phyloP scores from a whole-genome alignment of 2,888 invertebrate species.

The Synergus umbraculus region DNA sequence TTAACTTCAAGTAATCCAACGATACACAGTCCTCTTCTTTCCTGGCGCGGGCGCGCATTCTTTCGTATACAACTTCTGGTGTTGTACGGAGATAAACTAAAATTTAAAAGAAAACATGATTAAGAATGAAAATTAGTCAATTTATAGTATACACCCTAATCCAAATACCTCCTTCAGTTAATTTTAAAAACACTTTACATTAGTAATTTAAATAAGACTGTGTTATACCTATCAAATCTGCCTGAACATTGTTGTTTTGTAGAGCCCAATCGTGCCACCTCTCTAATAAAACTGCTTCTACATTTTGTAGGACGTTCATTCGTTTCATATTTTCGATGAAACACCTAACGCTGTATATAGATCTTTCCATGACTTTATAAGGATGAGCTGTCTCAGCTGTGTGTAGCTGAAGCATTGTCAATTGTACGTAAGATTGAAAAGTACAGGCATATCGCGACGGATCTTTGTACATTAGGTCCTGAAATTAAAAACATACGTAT shows the following conservation, averaged over 20 bases:
- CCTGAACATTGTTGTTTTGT: constrained; percentile 84
- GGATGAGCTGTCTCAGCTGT: constrained; percentile 81
- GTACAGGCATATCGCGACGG: constrained; percentile 90
- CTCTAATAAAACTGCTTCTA: constrained; percentile 89
- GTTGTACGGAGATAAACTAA: constrained; percentile 86
- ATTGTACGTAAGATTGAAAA: constrained; percentile 94
- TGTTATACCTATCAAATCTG: constrained; percentile 89
- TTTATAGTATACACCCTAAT: too few species aligned
- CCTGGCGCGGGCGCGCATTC: constrained; percentile 87
- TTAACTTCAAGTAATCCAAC: constrained; percentile 86
- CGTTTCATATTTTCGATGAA: constrained; percentile 89
- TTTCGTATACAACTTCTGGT: constrained; percentile 85
- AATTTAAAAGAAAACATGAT: constrained; percentile 40
- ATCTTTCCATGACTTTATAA: constrained; percentile 93
- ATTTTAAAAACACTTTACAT: not conserved
- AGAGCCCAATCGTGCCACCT: constrained; percentile 93
- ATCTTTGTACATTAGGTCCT: constrained; percentile 92
- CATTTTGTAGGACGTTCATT: constrained; percentile 84
- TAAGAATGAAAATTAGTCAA: not conserved
- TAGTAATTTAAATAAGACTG: not conserved
- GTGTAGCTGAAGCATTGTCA: constrained; percentile 93
- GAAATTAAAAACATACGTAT: constrained; percentile 47
- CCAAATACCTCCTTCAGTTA: too few species aligned
- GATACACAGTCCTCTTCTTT: constrained; percentile 90
- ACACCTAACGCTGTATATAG: constrained; percentile 91